Evolutionary conservation across 2,888 invertebrate species (phyloP), one percentile per base, ranked within the genome.

Genomic region (Eupithecia tripunctaria): DNA sequence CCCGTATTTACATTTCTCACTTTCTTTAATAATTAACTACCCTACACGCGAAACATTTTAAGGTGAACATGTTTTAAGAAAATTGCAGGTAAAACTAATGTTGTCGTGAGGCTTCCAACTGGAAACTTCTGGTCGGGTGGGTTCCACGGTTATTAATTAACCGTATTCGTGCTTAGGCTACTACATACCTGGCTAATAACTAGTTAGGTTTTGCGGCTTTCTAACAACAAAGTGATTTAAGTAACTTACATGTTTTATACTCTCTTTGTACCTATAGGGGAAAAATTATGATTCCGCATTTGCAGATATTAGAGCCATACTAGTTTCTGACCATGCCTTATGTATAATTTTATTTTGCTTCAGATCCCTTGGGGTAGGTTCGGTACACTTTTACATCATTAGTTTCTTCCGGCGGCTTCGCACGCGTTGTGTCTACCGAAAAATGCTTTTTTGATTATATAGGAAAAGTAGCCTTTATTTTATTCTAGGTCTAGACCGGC

Each of bases 51-150:
- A 4, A 56, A 60, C 29, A 29, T 36, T 63, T 64, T 36, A 41
- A 63, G 21, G 38, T 21, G 63, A 63, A 63, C 41, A 59, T 64
- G 69, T 65, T 79, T 78, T 75, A 59, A 69, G 41, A 70, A 72
- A 71, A 32, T 67, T 62, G 47, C 47, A 7, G 79, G 73, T 70
- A 63, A 78, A 79, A 80, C 76, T 56, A 70, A 68, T 68, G 78
- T 81, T 90, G 81, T 82, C 91, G 91, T 92, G 91, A 89, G 90
- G 87, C 82, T 80, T 65, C 79, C 84, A 83, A 75, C 80, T 85
- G 88, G 88, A 89, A 88, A 82, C 85, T 85, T 73, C 62, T 67
- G 71, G 68, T 71, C 47, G 73, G 32, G 32, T 71, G 70, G 60
- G 67, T 70, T 76, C 71, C 74, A 67, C 67, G 68, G 71, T 70